Evolutionary conservation across 2,113 vertebrate genomes (phyloP), one percentile per base, ranked within the genome.

Genomic region (Plotosus lineatus): DNA sequence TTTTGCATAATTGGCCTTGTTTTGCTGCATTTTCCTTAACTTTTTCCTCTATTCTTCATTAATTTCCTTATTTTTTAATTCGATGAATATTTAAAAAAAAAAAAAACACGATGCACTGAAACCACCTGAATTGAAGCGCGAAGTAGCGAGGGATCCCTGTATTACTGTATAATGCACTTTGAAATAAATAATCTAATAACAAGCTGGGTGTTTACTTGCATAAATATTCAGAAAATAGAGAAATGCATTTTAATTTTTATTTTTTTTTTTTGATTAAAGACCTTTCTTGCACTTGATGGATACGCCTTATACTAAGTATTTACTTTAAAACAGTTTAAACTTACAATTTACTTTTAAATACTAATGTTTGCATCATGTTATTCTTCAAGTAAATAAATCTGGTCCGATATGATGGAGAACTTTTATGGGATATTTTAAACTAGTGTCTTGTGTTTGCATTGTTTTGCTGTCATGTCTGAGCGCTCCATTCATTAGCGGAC

Each of bases 401-500:
- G 23, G 12, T n/a, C 28, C 28, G 56, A 77, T 61, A 55, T 72
- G 55, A 23, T 51, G 2, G 36, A 66, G 31, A 74, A 38, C 50
- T 75, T 63, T 51, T 48, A 61, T 63, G 38, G 5, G 38, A 42
- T 12, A 69, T 82, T 58, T 82, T 11, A 50, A 77, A 55, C 48
- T 2, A 11, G 50, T 85, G 65, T 38, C 21, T 60, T 76, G 42
- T 80, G 46, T 40, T n/a, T 61, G 40, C 33, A 19, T 21, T 15
- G 75, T 88, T 86, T 68, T 42, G 80, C 61, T 83, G 73, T 83
- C 81, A 88, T 90, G 85, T 89, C 88, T 72, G 85, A 80, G 55
- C 83, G 77, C 78, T 86, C 85, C 88, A 88, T 91, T 92, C 89
- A 92, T 92, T 92, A 92, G 86, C 82, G 84, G n/a, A 80, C 77